Conservation (phyloP, 92 coral and sea anemone genomes). For the Actinernus sp. region DNA sequence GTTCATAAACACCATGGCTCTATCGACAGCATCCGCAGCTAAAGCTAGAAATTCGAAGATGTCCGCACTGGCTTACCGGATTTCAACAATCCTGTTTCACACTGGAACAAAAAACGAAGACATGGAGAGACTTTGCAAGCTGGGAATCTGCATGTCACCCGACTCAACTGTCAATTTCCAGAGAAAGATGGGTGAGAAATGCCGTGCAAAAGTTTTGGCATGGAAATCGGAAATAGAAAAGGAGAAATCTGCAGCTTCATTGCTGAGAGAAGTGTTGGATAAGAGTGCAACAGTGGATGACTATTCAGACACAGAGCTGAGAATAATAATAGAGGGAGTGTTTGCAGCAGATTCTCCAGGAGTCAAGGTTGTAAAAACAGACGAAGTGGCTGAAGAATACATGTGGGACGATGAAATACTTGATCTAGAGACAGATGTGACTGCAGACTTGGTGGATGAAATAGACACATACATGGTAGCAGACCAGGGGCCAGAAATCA, state of each 20-base stretch:
- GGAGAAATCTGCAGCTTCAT: slow-evolving; percentile 1
- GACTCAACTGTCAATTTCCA: slow-evolving; percentile 12
- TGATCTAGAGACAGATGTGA: not conserved
- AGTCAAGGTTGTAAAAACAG: not conserved
- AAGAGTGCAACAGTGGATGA: not conserved
- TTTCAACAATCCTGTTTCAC: slow-evolving; percentile 34
- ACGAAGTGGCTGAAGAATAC: not conserved
- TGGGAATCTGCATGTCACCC: slow-evolving; percentile 41
- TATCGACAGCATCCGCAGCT: slow-evolving; percentile 37
- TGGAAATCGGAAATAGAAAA: slow-evolving; percentile 26
- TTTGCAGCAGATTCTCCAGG: not conserved
- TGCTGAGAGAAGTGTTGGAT: slow-evolving; percentile 2
- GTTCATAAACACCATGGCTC: slow-evolving; percentile 23
- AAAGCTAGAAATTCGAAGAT: slow-evolving; percentile 30
- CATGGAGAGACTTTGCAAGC: slow-evolving; percentile 7
- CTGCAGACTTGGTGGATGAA: not conserved
- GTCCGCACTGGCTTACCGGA: slow-evolving; percentile 36
- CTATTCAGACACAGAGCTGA: too few species aligned
- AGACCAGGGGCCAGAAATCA: too few species aligned
- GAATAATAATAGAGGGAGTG: too few species aligned
- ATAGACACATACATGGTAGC: too few species aligned
- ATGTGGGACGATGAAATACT: not conserved
- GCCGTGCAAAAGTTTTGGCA: slow-evolving; percentile 13
- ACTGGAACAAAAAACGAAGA: slow-evolving; percentile 32
- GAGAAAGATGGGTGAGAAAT: slow-evolving; percentile 30